Conservation (phyloP, 1,140 invertebrate species). For the Kradibia gibbosae region DNA sequence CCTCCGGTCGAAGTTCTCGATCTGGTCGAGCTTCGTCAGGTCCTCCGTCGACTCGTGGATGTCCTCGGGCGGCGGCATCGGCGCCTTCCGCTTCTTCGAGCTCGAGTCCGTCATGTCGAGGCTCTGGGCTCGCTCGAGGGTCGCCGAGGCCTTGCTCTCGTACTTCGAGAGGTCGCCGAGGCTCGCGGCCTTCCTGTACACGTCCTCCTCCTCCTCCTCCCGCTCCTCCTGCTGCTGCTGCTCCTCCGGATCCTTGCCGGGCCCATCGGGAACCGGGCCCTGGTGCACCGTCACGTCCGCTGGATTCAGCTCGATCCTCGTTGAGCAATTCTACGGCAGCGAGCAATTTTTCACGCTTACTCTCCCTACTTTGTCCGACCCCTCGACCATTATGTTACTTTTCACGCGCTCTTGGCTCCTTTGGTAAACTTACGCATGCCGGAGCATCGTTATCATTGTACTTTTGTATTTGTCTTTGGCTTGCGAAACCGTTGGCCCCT, state of each 20-base stretch:
- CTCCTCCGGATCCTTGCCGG: conserved; percentile 71
- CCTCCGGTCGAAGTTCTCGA: conserved; percentile 78
- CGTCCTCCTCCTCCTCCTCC: conserved; percentile 68
- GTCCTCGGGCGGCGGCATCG: conserved; percentile 72
- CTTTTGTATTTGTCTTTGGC: too few species aligned
- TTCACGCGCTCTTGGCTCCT: too few species aligned
- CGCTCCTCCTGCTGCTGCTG: background rate
- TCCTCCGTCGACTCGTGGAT: conserved; percentile 76
- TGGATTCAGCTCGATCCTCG: conserved; percentile 80
- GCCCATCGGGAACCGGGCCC: conserved; percentile 74
- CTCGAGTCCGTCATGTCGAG: conserved; percentile 83
- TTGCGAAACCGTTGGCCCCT: too few species aligned
- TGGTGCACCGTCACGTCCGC: conserved; percentile 84
- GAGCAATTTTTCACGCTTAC: background rate
- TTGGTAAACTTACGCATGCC: too few species aligned
- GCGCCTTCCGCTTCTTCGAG: conserved; percentile 81
- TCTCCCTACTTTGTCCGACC: background rate
- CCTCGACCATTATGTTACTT: too few species aligned
- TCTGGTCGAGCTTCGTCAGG: conserved; percentile 77
- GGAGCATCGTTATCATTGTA: too few species aligned
- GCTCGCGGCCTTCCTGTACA: conserved; percentile 84
- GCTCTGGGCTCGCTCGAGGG: conserved; percentile 85
- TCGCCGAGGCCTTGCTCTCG: conserved; percentile 76
- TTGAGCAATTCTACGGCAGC: conserved; percentile 70
- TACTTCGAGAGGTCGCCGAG: conserved; percentile 85